phyloP scores from a whole-genome alignment of 2,113 vertebrate genomes.

The Rhodinocichla rosea region DNA sequence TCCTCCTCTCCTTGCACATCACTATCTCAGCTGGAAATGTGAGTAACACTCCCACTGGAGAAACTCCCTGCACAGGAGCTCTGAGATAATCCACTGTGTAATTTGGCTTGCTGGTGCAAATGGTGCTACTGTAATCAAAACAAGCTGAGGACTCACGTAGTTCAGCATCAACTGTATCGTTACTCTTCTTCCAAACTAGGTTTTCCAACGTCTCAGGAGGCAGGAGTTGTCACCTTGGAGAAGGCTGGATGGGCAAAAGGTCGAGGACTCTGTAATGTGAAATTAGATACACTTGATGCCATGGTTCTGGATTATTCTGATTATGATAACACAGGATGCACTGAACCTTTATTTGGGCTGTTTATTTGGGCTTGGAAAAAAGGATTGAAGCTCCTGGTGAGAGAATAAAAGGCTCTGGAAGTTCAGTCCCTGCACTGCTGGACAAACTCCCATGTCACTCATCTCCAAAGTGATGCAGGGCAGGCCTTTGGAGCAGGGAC shows the following conservation, averaged over 20 bases:
- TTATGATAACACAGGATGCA: background rate
- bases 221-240: conserved; percentile 53
- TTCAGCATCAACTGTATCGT: conserved; percentile 59
- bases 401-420: background rate
- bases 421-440: background rate
- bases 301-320: background rate
- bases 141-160: conserved; percentile 39
- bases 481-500: background rate
- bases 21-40: background rate
- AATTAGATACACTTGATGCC: background rate
- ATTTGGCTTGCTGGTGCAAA: background rate
- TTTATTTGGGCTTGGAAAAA: background rate
- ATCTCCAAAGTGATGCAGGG: background rate
- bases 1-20: background rate
- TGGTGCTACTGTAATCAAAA: background rate
- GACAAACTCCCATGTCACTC: background rate
- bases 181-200: conserved; percentile 64
- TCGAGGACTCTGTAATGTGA: conserved; percentile 48
- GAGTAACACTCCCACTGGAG: background rate
- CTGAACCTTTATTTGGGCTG: background rate
- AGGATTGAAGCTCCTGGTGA: background rate
- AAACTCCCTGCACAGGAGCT: background rate
- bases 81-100: background rate
- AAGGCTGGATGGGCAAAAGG: conserved; percentile 53
- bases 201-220: conserved; percentile 64